phyloP scores from a whole-genome alignment of 2,888 invertebrate genomes.

The Rhodophaea formosa region DNA sequence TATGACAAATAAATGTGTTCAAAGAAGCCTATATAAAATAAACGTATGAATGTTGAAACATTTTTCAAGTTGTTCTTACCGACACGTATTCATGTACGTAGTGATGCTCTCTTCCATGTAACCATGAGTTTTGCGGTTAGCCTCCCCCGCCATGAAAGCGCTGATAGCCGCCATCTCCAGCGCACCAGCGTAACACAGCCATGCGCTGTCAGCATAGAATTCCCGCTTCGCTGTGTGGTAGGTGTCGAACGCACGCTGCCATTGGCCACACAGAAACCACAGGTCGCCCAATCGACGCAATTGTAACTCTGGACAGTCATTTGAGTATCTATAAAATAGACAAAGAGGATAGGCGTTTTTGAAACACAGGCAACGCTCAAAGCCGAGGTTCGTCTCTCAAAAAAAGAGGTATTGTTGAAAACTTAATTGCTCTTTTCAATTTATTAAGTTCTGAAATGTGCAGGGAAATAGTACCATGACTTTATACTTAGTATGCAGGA shows the following conservation, averaged over 20 bases:
- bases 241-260: constrained; percentile 93
- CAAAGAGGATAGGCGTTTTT: neutral
- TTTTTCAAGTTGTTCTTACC: constrained; percentile 71
- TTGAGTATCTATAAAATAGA: constrained; percentile 84
- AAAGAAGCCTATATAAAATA: too few relatives aligned
- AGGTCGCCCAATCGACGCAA: constrained; percentile 95
- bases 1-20: too few relatives aligned
- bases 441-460: too few relatives aligned
- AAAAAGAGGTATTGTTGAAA: too few relatives aligned
- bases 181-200: constrained; percentile 98
- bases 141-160: constrained; percentile 92
- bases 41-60: too few relatives aligned
- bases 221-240: constrained; percentile 99
- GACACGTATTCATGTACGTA: constrained; percentile 94
- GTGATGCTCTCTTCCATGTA: constrained; percentile 98
- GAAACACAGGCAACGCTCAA: too few relatives aligned
- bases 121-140: constrained; percentile 88
- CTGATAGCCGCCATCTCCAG: constrained; percentile 97
- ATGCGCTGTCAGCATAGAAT: constrained; percentile 97
- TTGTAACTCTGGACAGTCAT: constrained; percentile 94
- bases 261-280: constrained; percentile 97
- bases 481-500: too few relatives aligned
- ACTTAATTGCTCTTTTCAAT: too few relatives aligned
- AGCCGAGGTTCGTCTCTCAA: too few relatives aligned
- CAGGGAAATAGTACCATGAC: too few relatives aligned